Evolutionary conservation across 2,113 vertebrate species (phyloP).

Genomic region (Engystomops pustulosus): DNA sequence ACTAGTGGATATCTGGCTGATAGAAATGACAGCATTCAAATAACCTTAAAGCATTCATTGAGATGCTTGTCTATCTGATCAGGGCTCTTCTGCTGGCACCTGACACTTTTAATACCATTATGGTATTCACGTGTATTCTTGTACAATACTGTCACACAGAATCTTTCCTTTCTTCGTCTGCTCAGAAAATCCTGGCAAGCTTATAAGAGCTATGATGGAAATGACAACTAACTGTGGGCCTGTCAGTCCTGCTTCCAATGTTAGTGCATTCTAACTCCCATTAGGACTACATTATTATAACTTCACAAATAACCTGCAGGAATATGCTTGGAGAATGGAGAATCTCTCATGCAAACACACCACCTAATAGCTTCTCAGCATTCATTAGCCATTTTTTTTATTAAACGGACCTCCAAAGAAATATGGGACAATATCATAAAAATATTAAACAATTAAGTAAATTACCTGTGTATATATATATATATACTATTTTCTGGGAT

Average conservation of each 20-base stretch:
- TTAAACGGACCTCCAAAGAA: constrained; percentile 58
- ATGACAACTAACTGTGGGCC: constrained; percentile 80
- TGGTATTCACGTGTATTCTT: constrained; percentile 79
- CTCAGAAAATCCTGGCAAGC: constrained; percentile 80
- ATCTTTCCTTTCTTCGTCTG: constrained; percentile 77
- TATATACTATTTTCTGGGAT: no score
- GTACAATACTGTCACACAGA: constrained; percentile 77
- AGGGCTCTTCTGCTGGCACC: constrained; percentile 78
- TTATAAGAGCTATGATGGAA: constrained; percentile 81
- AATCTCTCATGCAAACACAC: constrained; percentile 62
- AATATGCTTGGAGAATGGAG: constrained; percentile 60
- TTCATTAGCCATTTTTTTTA: constrained; percentile 45
- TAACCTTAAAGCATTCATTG: constrained; percentile 77
- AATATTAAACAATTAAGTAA: neutral
- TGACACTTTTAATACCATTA: constrained; percentile 79
- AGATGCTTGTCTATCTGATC: constrained; percentile 79
- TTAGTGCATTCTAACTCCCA: constrained; percentile 79
- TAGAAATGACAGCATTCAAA: constrained; percentile 83
- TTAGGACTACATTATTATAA: constrained; percentile 71
- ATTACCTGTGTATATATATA: no score
- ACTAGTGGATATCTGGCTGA: constrained; percentile 76
- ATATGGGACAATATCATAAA: neutral
- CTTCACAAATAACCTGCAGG: constrained; percentile 68
- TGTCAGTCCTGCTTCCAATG: constrained; percentile 79
- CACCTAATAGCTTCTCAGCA: constrained; percentile 61